phyloP scores from a whole-genome alignment of 2,888 invertebrate genomes.

The Eustalomyia histrio region DNA sequence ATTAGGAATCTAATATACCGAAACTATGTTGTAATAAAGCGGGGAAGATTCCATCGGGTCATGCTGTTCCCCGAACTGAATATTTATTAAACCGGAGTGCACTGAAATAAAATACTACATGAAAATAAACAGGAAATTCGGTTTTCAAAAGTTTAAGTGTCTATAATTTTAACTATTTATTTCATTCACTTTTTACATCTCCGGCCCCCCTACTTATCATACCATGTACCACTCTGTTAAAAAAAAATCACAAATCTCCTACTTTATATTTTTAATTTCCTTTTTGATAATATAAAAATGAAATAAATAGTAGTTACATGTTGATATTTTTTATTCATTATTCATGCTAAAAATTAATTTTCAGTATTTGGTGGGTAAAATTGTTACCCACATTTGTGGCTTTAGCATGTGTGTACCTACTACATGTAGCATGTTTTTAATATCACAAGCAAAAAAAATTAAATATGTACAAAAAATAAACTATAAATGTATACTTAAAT shows the following conservation, averaged over 20 bases:
- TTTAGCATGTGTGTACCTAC: not conserved
- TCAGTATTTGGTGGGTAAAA: slow-evolving; percentile 28
- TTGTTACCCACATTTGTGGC: slow-evolving; percentile 43
- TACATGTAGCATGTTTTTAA: not conserved
- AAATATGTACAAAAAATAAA: slow-evolving; percentile 27
- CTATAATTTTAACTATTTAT: too few species aligned
- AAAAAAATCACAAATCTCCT: not conserved
- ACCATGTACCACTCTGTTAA: not conserved
- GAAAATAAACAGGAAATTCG: too few species aligned
- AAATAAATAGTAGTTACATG: slow-evolving; percentile 8
- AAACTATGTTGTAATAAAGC: too few species aligned
- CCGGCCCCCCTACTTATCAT: not conserved
- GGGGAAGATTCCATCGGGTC: too few species aligned
- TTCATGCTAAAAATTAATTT: slow-evolving; percentile 38
- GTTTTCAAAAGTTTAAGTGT: too few species aligned
- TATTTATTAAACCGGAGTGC: too few species aligned
- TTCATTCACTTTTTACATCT: too few species aligned
- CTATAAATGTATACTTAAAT: slow-evolving; percentile 52
- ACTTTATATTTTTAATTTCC: not conserved
- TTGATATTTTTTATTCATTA: slow-evolving; percentile 4
- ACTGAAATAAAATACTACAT: too few species aligned
- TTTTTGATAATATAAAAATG: not conserved
- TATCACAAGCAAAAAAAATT: not conserved
- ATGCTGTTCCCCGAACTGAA: too few species aligned
- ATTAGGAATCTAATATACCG: too few species aligned